Evolutionary conservation across 1,140 invertebrate species (phyloP), one percentile per base, ranked within the genome.

Genomic region (Panagrolaimus sp.): DNA sequence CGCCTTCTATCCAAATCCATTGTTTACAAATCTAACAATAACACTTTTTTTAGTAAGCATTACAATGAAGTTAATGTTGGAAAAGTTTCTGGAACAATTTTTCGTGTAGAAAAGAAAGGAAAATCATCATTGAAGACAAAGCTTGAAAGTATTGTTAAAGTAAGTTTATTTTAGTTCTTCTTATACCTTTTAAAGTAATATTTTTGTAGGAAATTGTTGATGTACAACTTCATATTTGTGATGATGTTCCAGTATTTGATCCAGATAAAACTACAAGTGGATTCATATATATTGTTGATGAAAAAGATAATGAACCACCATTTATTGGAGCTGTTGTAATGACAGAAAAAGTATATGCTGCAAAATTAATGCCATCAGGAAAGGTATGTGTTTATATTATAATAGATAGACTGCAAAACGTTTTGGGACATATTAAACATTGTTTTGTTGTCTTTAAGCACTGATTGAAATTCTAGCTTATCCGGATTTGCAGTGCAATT

Each of bases 71-170:
- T 27, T 5, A 47, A 73, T 2, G 48, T 42, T 9, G 27, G 4
- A n/a, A 61, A 65, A 44, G 1, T 76, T 14, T 16, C 27, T 13
- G 74, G 74, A 1, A 67, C 42, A 16, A 23, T 74, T 9, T 73
- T 74, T 51, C 23, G 23, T 13, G n/a, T 74, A 0, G 14, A 63
- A 16, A 14, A 63, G 7, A n/a, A 44, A 0, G 51, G 27, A 57
- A 13, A 57, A 57, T 57, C 51, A 20, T 25, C 13, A 20, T 20
- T 57, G 2, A 20, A 27, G 20, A 57, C 11, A 9, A 20, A 27
- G n/a, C 20, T 57, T 8, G 51, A 57, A n/a, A 13, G 8, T 11
- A 57, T 57, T 57, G n/a, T 57, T 27, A 57, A 57, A 8, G 51
- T 25, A 16, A 20, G 51, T 8, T 20, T 4, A 2, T 4, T 4